phyloP scores from a whole-genome alignment of 2,113 vertebrate genomes.

The Prunella fulvescens region DNA sequence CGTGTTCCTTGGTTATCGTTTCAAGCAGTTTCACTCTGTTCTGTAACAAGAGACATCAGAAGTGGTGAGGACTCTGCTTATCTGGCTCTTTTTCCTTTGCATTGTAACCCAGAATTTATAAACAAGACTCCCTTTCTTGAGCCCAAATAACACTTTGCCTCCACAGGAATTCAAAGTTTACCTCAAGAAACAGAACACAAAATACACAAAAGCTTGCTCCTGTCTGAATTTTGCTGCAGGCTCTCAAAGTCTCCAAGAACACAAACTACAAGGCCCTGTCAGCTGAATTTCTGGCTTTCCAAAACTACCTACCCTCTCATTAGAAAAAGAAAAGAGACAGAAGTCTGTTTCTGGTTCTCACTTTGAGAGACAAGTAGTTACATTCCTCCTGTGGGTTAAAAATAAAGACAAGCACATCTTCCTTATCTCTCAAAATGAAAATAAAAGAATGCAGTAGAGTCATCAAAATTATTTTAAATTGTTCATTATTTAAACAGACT shows the following conservation, averaged over 20 bases:
- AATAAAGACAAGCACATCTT: neutral
- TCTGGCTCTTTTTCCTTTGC: neutral
- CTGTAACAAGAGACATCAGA: constrained; percentile 69
- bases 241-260: neutral
- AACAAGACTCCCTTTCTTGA: neutral
- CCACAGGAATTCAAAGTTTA: neutral
- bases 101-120: neutral
- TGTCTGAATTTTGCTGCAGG: neutral
- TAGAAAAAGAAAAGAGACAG: neutral
- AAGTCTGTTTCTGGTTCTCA: neutral
- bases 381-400: neutral
- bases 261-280: neutral
- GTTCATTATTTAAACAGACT: neutral
- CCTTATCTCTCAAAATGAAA: neutral
- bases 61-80: neutral
- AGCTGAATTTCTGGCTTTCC: neutral
- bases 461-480: neutral
- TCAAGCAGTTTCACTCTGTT: constrained; percentile 81
- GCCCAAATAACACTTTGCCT: neutral
- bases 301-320: neutral
- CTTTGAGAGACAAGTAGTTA: neutral
- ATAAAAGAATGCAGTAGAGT: neutral
- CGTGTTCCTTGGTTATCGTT: constrained; percentile 81
- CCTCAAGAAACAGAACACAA: neutral
- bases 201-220: neutral